Evolutionary conservation across 2,113 vertebrate genomes (phyloP).

Genomic region (Tursiops truncatus): DNA sequence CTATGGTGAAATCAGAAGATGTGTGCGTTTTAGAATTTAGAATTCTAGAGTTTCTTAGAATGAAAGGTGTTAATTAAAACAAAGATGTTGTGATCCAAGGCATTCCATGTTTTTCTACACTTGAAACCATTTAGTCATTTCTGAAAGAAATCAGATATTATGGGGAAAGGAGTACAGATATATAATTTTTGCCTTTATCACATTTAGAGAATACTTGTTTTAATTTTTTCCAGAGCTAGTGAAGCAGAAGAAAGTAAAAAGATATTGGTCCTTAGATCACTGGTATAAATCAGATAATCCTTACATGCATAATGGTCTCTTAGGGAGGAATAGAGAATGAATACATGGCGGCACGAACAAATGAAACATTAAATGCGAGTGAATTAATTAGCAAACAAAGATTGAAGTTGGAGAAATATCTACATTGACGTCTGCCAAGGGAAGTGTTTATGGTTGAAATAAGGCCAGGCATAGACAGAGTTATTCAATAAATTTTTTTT

Average conservation of each 20-base stretch:
- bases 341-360: background rate
- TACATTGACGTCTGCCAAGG: background rate
- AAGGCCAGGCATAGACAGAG: background rate
- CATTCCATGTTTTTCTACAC: background rate
- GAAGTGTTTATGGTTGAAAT: background rate
- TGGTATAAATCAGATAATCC: background rate
- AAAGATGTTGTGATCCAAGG: background rate
- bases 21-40: background rate
- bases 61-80: background rate
- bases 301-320: background rate
- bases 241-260: background rate
- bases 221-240: background rate
- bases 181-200: background rate
- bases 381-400: background rate
- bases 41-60: background rate
- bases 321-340: background rate
- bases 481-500: background rate
- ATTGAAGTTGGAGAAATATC: background rate
- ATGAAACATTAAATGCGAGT: slow-evolving; percentile 17
- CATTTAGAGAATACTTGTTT: background rate
- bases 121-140: background rate
- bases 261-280: background rate
- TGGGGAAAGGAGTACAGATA: background rate
- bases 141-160: background rate
- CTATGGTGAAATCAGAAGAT: background rate